Conservation (phyloP, 2,113 vertebrate genomes). For the Pristiophorus japonicus region DNA sequence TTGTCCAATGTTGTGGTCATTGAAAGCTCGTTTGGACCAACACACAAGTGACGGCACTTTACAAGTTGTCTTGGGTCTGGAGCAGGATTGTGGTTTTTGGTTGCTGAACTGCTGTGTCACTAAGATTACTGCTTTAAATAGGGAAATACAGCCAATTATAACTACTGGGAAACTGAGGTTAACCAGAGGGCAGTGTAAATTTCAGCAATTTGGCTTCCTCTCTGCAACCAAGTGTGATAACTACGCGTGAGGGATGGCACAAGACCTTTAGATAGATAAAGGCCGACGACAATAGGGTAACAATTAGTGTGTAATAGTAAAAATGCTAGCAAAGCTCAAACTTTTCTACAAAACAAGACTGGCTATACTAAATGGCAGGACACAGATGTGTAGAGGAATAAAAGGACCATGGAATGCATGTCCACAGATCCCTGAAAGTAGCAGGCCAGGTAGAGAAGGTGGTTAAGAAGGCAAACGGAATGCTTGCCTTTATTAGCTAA, state of each 20-base stretch:
- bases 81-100: background rate
- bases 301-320: background rate
- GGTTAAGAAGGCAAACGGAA: too few relatives aligned
- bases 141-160: background rate
- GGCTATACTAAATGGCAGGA: too few relatives aligned
- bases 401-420: too few relatives aligned
- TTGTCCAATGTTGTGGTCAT: background rate
- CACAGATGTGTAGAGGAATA: too few relatives aligned
- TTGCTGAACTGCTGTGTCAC: background rate
- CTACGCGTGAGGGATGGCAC: too few relatives aligned
- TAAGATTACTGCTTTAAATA: background rate
- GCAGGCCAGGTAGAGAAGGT: too few relatives aligned
- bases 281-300: background rate
- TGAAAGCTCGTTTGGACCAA: background rate
- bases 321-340: background rate
- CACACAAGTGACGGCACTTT: background rate
- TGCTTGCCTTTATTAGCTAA: too few relatives aligned
- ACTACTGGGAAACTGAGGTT: background rate
- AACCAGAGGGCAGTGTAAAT: background rate
- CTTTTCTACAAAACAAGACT: background rate
- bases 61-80: background rate
- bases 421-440: too few relatives aligned
- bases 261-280: background rate
- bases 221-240: background rate
- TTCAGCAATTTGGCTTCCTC: background rate